phyloP scores from a whole-genome alignment of 2,797 vertebrate genomes.

The Mormyrops attenuatus region DNA sequence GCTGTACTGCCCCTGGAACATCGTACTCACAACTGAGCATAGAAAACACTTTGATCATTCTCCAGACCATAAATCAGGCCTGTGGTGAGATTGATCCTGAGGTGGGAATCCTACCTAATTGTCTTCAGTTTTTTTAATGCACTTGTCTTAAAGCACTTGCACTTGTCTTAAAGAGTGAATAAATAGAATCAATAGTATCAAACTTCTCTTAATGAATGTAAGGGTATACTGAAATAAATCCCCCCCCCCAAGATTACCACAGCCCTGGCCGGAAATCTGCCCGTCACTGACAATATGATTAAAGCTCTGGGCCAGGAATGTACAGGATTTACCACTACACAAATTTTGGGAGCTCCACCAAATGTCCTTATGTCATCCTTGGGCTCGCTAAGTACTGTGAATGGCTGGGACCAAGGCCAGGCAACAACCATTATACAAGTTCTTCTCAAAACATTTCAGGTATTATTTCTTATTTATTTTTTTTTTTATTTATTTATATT shows the following conservation, averaged over 20 bases:
- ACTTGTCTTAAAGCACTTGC: neutral
- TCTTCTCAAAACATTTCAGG: slow-evolving; percentile 40
- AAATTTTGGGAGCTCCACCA: slow-evolving; percentile 38
- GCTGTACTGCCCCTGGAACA: slow-evolving; percentile 46
- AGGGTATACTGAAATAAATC: neutral
- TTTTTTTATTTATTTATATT: neutral
- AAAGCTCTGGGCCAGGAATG: slow-evolving; percentile 45
- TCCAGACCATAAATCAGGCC: slow-evolving; percentile 34
- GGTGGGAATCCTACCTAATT: slow-evolving; percentile 33
- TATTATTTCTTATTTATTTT: slow-evolving; percentile 28
- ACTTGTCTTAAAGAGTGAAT: neutral
- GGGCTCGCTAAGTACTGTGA: slow-evolving; percentile 33
- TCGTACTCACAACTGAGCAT: slow-evolving; percentile 46
- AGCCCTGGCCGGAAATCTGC: slow-evolving; percentile 50
- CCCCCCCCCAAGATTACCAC: slow-evolving; percentile 43
- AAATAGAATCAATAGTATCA: neutral
- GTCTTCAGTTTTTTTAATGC: neutral
- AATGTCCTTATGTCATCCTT: slow-evolving; percentile 28
- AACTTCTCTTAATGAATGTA: neutral
- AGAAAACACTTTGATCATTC: slow-evolving; percentile 28
- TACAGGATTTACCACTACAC: slow-evolving; percentile 41
- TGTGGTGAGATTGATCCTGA: slow-evolving; percentile 47
- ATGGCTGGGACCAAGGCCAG: slow-evolving; percentile 55
- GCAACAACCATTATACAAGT: slow-evolving; percentile 43
- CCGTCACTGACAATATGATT: slow-evolving; percentile 31